Conservation (phyloP, 2,797 vertebrate genomes). For the Schizopygopsis pylzovi region DNA sequence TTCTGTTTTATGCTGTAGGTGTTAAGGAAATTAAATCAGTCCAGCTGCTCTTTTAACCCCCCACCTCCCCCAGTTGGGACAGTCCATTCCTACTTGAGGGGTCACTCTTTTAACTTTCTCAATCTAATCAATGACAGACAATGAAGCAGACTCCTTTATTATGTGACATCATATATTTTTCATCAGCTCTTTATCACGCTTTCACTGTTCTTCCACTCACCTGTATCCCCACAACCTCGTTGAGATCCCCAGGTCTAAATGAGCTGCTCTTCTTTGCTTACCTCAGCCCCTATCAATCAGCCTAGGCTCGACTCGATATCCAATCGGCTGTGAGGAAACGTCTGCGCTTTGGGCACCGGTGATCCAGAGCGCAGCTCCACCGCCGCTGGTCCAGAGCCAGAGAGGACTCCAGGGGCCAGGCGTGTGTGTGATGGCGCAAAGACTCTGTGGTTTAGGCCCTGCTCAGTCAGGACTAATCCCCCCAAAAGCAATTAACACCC, state of each 20-base stretch:
- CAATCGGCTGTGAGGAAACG: conserved; percentile 36
- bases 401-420: conserved; percentile 14
- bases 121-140: not conserved
- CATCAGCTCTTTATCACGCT: not conserved
- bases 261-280: conserved; percentile 14
- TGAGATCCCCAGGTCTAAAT: conserved; percentile 22
- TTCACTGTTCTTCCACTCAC: conserved; percentile 5
- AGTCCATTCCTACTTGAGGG: not conserved
- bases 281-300: conserved; percentile 28
- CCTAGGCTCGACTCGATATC: conserved; percentile 29
- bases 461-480: conserved; percentile 62
- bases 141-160: not conserved
- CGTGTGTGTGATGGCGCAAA: conserved; percentile 47
- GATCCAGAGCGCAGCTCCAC: conserved; percentile 14
- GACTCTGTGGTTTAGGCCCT: conserved; percentile 38
- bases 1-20: not conserved
- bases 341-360: not conserved
- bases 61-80: not conserved
- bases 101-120: not conserved
- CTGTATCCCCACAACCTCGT: conserved; percentile 10
- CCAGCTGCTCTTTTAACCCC: too few species aligned
- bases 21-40: not conserved
- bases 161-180: not conserved
- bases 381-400: conserved; percentile 31
- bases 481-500: conserved; percentile 62